Evolutionary conservation across 2,888 invertebrate species (phyloP), one percentile per base, ranked within the genome.

Genomic region (Lochmaea crataegi): DNA sequence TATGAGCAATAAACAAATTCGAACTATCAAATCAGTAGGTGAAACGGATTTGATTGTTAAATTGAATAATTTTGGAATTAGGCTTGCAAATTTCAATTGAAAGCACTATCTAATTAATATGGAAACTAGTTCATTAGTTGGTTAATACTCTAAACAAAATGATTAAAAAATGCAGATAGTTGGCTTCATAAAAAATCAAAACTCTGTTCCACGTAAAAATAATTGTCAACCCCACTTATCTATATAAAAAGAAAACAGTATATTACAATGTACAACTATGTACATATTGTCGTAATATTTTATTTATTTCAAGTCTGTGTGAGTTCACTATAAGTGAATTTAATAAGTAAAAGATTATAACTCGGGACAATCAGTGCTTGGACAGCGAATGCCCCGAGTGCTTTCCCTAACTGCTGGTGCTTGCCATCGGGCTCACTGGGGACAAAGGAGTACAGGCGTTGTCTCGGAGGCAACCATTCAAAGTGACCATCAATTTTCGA

Each of bases 341-440:
- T 61, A 42, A 60, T 64, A 65, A 42, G 41, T 64, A 60, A 32
- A 26, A 16, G 32, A 60, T 61, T 61, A 65, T 71, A 74, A 83
- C 87, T 86, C 87, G 87, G 83, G 84, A 81, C 85, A 85, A 82
- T 85, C 86, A 87, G 79, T 87, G 87, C 80, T 87, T 87, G 72
- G 86, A 86, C 82, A 86, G 81, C 75, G 87, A 87, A 83, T 87
- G 87, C 82, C 87, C 87, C 87, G 87, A 87, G 87, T 86, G 87
- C 90, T 91, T 90, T 90, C 92, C 90, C 94, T 96, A 96, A 94
- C 96, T 96, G 92, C 95, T 95, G 85, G 96, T 96, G 83, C 95
- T 95, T 76, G 96, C 96, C 87, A 94, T 92, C 83, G 93, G 93
- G 85, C 93, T 93, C 87, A 92, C 92, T 83, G 95, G 95, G 86